Conservation (phyloP, 2,888 invertebrate genomes). For the Tenthredo scrophulariae region DNA sequence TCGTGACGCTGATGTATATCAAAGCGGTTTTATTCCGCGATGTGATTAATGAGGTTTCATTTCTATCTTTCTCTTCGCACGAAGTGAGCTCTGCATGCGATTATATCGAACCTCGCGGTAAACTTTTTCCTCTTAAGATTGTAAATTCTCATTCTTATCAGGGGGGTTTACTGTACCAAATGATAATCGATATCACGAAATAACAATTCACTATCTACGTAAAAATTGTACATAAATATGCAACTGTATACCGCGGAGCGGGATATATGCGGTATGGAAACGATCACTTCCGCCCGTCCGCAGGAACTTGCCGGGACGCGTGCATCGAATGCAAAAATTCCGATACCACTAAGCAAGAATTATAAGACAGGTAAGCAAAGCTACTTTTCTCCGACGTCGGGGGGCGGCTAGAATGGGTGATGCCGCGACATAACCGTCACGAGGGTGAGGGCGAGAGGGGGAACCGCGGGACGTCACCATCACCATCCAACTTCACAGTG, state of each 20-base stretch:
- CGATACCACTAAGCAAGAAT: constrained; percentile 40
- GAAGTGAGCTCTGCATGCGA: neutral
- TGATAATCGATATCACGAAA: neutral
- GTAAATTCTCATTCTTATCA: neutral
- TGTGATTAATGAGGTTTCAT: neutral
- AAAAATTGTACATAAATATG: too few species aligned
- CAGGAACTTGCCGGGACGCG: neutral
- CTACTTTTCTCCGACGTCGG: constrained; percentile 21
- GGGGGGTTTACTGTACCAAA: neutral
- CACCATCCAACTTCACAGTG: neutral
- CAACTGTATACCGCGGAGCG: neutral
- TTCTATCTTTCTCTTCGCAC: neutral
- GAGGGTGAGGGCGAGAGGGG: neutral
- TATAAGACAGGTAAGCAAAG: constrained; percentile 24
- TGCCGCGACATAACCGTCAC: constrained; percentile 5
- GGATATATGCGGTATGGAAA: neutral
- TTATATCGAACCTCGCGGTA: neutral
- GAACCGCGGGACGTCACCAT: neutral
- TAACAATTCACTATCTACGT: neutral
- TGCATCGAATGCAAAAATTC: constrained; percentile 49
- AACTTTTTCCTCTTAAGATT: neutral
- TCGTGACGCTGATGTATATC: neutral
- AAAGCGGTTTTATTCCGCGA: neutral
- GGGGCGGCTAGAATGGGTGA: neutral
- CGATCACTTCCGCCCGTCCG: neutral